Evolutionary conservation across 2,888 invertebrate genomes (phyloP), one percentile per base, ranked within the genome.

Genomic region (Clitarchus hookeri): DNA sequence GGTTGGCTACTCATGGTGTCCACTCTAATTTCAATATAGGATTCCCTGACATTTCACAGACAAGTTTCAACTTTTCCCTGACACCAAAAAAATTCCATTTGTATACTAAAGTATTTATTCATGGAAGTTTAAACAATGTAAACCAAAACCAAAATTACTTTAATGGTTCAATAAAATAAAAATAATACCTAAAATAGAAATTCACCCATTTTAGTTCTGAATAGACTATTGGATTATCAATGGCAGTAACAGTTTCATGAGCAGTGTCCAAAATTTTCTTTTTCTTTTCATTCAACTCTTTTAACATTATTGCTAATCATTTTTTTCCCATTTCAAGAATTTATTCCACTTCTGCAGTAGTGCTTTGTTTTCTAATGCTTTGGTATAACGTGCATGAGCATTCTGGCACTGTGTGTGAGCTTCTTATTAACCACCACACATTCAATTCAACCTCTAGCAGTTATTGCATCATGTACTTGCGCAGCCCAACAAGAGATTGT

Each of bases 401-500:
- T n/a, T n/a, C 65, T 19, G 8, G 65, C n/a, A 65, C 65, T 65
- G n/a, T 65, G 65, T 65, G 16, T n/a, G 6, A 6, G 65, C n/a
- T n/a, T n/a, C 65, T 65, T 65, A n/a, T 11, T 23, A 9, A 65
- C 65, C 65, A 23, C 19, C 65, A 65, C 65, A 65, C 8, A 16
- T 23, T 65, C 23, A 65, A 65, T 65, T 65, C 65, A 6, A n/a
- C n/a, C 65, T 23, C 65, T 65, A 65, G 65, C 65, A 65, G n/a
- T 65, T n/a, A 23, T 23, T 65, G 23, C 65, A 65, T 23, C n/a
- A 65, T 65, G 23, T 19, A 65, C 65, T 65, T 65, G 65, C n/a
- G 65, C 65, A 65, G 65, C 65, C 65, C 65, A 65, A 65, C 23
- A n/a, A 65, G n/a, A 65, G 23, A 65, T 65, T 65, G 65, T 65